Base-by-base conservation (phyloP, 2,888 invertebrate genomes). In the Dolichomitus sp. region DNA sequence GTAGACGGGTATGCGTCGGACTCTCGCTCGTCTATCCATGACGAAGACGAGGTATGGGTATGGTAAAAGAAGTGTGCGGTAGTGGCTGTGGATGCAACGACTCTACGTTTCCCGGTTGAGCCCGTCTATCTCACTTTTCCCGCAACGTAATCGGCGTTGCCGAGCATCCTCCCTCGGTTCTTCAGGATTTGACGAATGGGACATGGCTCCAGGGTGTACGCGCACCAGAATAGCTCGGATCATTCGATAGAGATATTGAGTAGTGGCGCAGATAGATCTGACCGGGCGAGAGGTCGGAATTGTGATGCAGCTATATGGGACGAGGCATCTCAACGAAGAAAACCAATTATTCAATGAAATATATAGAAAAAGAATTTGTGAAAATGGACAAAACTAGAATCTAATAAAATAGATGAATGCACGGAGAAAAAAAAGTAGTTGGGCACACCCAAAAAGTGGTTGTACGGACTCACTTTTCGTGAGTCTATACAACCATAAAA, bases 11-110 rank as follows among this genome's bases (percentile, higher is more conserved):
- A 45, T 50, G 30, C 74, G 42, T 37, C 42, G 61, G 63, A 68
- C 23, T 70, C 80, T 48, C 73, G 54, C 75, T 61, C 78, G 68
- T 65, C 76, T 48, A 70, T 78, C 50, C 65, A 30, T 61, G 59
- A 52, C 65, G 70, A 59, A 80, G 77, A 74, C 70, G 69, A 27
- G 72, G 45, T 45, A 27, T 48, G 57, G 27, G 19, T 63, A 48
- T 45, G 50, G 50, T 63, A 63, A 63, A 63, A 50, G 63, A 37
- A 63, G 37, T 40, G 61, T 57, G 19, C 30, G 65, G 17, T 52
- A 40, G 17, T 63, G 48, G 63, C 17, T 9, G 73, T 9, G 37
- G 65, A n/a, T 54, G 45, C 23, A 78, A 63, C 42, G 70, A 52
- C 70, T 63, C 45, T 40, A 42, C 50, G 54, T 65, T 78, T 72